phyloP scores from a whole-genome alignment of 2,888 invertebrate genomes.

The Barypeithes pellucidus region DNA sequence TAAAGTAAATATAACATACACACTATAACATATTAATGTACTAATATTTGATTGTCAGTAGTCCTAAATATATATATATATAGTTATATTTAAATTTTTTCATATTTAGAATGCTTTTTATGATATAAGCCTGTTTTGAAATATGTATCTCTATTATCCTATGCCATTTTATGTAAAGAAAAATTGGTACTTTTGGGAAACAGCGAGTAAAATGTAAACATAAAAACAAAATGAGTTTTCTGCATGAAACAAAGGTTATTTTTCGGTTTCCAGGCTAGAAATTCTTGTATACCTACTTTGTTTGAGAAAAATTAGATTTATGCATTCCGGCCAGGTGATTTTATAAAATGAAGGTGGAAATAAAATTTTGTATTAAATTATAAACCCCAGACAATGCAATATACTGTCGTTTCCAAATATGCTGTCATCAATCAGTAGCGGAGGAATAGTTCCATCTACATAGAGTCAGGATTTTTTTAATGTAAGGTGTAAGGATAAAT shows the following conservation, averaged over 20 bases:
- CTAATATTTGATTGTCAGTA: no score
- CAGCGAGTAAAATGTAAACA: conserved; percentile 1
- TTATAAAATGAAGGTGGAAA: not conserved
- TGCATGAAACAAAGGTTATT: conserved; percentile 1
- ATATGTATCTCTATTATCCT: not conserved
- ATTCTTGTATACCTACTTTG: not conserved
- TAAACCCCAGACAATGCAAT: not conserved
- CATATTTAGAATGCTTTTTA: not conserved
- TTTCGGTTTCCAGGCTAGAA: conserved; percentile 5
- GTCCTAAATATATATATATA: no score
- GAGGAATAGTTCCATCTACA: no score
- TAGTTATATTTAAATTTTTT: not conserved
- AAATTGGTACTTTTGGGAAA: conserved; percentile 3
- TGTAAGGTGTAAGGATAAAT: no score
- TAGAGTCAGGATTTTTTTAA: no score
- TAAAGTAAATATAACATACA: no score
- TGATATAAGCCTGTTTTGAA: not conserved
- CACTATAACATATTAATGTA: no score
- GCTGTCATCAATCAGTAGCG: no score
- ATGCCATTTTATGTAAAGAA: not conserved
- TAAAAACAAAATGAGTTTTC: conserved; percentile 16
- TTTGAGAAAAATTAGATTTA: not conserved
- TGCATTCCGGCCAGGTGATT: not conserved
- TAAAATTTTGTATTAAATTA: not conserved
- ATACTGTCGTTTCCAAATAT: no score